phyloP scores from a whole-genome alignment of 2,113 vertebrate genomes.

The Halichoerus grypus region DNA sequence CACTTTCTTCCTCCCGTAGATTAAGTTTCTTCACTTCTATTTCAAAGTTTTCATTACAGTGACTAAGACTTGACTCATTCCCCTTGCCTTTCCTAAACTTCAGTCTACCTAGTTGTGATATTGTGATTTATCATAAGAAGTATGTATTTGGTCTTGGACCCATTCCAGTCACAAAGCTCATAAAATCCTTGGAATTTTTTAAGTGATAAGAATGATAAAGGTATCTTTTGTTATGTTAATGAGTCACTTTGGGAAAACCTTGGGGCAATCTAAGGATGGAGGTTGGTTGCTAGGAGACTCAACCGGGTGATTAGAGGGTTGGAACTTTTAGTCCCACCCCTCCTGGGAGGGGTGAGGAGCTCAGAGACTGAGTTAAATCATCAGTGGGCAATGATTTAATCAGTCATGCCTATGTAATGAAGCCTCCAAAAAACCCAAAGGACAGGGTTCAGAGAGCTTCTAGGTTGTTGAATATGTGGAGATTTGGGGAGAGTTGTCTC shows the following conservation, averaged over 20 bases:
- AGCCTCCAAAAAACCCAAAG: neutral
- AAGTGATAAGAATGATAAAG: neutral
- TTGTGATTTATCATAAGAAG: constrained; percentile 24
- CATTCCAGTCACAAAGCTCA: neutral
- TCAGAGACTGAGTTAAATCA: neutral
- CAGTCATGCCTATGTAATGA: neutral
- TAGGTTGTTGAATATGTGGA: neutral
- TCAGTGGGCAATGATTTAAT: neutral
- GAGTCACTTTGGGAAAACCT: neutral
- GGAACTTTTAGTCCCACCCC: neutral
- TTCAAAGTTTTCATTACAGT: neutral
- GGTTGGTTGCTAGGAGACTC: neutral
- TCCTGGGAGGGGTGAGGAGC: neutral
- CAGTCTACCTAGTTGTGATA: neutral
- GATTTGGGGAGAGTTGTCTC: neutral
- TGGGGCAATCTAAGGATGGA: neutral
- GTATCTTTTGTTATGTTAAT: neutral
- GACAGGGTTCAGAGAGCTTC: neutral
- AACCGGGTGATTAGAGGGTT: neutral
- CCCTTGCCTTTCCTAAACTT: neutral
- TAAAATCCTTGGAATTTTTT: neutral
- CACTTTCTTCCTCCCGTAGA: neutral
- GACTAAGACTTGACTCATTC: constrained; percentile 4
- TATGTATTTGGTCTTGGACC: neutral
- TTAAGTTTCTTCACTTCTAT: neutral